Conservation (phyloP, 64 coral and sea anemone genomes). For the Acropora tenuis region DNA sequence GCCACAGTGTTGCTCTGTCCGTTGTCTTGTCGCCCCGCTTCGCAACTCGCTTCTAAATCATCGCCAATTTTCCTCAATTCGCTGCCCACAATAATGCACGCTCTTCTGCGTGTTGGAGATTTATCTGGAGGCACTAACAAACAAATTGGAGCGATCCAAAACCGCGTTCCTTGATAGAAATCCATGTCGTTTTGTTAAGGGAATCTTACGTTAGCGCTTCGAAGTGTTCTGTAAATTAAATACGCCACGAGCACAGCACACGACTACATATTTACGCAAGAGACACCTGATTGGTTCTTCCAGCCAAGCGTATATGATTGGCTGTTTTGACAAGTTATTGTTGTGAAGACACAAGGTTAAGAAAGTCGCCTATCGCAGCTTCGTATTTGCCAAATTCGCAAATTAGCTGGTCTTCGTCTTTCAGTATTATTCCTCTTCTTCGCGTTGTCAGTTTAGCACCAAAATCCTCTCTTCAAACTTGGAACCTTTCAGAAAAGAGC, state of each 20-base stretch:
- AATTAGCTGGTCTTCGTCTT: conserved; percentile 28
- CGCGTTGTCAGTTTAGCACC: background rate
- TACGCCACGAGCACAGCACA: background rate
- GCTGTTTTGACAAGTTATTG: background rate
- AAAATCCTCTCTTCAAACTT: background rate
- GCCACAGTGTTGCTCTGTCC: background rate
- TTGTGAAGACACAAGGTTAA: background rate
- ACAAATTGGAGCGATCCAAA: conserved; percentile 5
- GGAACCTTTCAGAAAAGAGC: background rate
- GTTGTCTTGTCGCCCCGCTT: background rate
- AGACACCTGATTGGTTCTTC: conserved; percentile 7
- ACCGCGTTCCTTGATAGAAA: background rate
- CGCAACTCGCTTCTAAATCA: conserved; percentile 21
- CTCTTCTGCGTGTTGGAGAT: conserved; percentile 19
- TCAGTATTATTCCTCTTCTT: background rate
- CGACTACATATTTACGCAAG: background rate
- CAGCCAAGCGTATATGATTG: background rate
- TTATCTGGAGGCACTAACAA: background rate
- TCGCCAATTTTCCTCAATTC: conserved; percentile 31
- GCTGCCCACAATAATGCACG: conserved; percentile 16
- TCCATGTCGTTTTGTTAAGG: background rate
- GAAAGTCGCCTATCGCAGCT: background rate
- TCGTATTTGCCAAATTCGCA: conserved; percentile 11
- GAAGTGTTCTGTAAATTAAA: background rate
- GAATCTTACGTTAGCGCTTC: too few species aligned